Percentiles rank a stretch among this genome's conserved stretches.
These are phyloP conservation scores for Callosobruchus maculatus DNA, from an alignment of 2,888 invertebrate genomes.

Conservation along the genomic window DNA sequence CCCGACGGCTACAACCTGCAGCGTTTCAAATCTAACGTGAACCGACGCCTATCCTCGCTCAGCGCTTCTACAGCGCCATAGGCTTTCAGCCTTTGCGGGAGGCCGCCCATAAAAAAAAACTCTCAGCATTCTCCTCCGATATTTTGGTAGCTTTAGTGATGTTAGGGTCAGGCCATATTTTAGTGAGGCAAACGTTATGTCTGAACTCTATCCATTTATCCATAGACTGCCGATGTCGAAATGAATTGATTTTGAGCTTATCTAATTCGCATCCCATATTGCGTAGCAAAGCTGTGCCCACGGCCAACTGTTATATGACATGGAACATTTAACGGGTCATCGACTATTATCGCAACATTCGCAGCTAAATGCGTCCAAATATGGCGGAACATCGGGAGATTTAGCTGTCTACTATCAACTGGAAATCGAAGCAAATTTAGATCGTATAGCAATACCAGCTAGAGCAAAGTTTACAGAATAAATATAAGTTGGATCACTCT, in stretches of 20 bases:
- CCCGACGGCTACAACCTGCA: no score
- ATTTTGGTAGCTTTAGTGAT: no score
- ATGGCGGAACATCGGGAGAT: neutral
- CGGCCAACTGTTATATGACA: neutral
- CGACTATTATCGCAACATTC: neutral
- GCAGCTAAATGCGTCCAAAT: neutral
- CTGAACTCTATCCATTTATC: neutral
- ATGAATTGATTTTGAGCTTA: neutral
- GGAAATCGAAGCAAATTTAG: neutral
- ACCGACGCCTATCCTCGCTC: no score
- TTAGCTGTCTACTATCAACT: neutral
- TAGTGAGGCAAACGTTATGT: no score
- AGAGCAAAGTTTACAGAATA: no score
- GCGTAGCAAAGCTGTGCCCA: neutral
- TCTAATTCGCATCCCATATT: neutral
- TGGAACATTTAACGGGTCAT: neutral
- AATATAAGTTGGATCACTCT: no score
- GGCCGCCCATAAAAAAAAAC: no score
- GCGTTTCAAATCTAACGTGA: no score
- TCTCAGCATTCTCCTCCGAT: no score
- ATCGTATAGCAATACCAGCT: neutral
- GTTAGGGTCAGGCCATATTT: no score
- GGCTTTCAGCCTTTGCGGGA: no score
- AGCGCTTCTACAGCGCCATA: no score
- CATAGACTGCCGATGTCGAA: neutral